Conservation (phyloP, 2,797 vertebrate genomes). For the Lindbergichthys nudifrons region DNA sequence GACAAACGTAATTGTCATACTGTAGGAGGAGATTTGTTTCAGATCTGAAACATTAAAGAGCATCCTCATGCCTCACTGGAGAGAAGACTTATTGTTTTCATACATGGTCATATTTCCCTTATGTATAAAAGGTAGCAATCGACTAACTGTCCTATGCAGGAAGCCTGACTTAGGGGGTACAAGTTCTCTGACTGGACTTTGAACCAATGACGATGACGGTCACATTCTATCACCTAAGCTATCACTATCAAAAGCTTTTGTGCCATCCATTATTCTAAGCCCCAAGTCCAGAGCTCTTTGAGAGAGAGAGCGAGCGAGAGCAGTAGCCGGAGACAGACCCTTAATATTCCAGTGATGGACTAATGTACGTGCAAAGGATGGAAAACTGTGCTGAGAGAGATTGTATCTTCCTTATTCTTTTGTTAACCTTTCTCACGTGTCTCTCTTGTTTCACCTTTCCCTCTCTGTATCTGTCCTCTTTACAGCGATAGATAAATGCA, state of each 20-base stretch:
- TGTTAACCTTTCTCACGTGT: not conserved
- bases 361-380: not conserved
- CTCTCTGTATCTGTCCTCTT: not conserved
- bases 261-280: not conserved
- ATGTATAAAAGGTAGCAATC: not conserved
- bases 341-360: not conserved
- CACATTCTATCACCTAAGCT: not conserved
- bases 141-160: not conserved
- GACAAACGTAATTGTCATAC: conserved; percentile 1
- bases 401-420: not conserved
- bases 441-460: conserved; percentile 1
- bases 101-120: not conserved
- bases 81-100: not conserved
- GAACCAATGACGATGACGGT: not conserved
- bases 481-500: conserved; percentile 11
- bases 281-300: conserved; percentile 2
- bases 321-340: not conserved
- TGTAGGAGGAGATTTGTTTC: conserved; percentile 28
- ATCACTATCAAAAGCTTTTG: not conserved
- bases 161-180: not conserved
- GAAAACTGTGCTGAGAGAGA: not conserved
- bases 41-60: conserved; percentile 12
- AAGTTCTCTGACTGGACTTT: not conserved
- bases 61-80: not conserved
- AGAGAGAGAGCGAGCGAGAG: not conserved